These are phyloP conservation scores for Peromyscus attwateri DNA, from an alignment of 2,797 vertebrate species.

Conservation along the genomic window DNA sequence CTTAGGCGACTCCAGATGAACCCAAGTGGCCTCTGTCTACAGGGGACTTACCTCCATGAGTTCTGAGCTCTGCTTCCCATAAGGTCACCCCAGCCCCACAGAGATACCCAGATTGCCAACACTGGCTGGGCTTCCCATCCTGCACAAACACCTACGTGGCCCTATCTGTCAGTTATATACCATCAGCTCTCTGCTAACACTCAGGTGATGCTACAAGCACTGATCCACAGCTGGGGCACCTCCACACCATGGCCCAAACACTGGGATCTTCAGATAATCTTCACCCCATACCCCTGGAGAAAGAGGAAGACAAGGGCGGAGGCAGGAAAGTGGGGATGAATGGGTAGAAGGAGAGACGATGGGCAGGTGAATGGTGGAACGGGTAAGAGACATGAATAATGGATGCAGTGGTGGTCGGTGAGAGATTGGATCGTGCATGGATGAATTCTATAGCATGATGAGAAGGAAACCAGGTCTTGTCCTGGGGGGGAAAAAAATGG, in stretches of 20 bases:
- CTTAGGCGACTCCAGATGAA: background rate
- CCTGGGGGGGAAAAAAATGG: background rate
- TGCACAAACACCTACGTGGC: accelerated
- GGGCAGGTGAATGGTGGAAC: background rate
- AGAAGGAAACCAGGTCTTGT: background rate
- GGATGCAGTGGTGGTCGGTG: too few relatives aligned
- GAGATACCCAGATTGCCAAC: background rate
- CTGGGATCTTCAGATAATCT: background rate
- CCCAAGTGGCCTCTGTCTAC: background rate
- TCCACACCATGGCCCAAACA: background rate
- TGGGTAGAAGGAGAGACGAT: background rate
- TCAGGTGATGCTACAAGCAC: background rate
- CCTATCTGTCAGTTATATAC: background rate
- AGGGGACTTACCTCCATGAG: background rate
- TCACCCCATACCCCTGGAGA: background rate
- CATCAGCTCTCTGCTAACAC: background rate
- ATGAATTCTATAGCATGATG: background rate
- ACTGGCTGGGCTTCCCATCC: background rate
- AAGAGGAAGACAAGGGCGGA: background rate
- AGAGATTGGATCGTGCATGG: too few relatives aligned
- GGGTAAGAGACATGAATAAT: background rate
- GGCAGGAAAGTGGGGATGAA: too few relatives aligned
- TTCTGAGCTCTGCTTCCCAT: background rate
- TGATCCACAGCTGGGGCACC: background rate
- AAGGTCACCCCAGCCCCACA: background rate